A percentile compares a stretch with the other conserved stretches of the same genome.
Conservation (phyloP, 2,113 vertebrate species). For the Leuciscus idus region DNA sequence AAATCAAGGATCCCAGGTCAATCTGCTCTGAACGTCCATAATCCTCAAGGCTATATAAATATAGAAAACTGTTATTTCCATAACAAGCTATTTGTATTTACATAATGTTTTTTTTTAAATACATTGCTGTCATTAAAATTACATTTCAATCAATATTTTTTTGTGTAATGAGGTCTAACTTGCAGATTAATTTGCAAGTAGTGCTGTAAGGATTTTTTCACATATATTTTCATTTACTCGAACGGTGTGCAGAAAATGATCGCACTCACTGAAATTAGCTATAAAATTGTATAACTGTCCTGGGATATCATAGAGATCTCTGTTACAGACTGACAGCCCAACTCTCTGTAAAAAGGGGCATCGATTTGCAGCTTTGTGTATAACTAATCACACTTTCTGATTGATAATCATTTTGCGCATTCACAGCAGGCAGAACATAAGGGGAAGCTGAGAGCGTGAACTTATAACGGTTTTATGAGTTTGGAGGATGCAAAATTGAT, state of each 20-base stretch:
- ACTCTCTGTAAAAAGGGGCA: no score
- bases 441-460: background rate
- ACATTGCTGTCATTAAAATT: background rate
- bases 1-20: constrained; percentile 62
- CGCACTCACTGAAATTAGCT: background rate
- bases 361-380: no score
- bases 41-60: constrained; percentile 30
- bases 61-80: constrained; percentile 9
- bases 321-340: no score
- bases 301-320: no score
- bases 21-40: constrained; percentile 43
- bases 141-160: background rate
- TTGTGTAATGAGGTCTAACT: background rate
- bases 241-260: background rate
- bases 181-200: background rate
- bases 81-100: background rate
- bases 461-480: no score
- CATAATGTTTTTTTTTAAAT: background rate
- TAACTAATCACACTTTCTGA: no score
- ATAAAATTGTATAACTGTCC: background rate
- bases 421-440: background rate
- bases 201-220: background rate
- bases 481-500: background rate
- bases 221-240: background rate
- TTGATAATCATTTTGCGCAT: background rate